A percentile compares a stretch with the other conserved stretches of the same genome.
phyloP scores from a whole-genome alignment of 2,888 invertebrate species.

The Tuberolachnus salignus region DNA sequence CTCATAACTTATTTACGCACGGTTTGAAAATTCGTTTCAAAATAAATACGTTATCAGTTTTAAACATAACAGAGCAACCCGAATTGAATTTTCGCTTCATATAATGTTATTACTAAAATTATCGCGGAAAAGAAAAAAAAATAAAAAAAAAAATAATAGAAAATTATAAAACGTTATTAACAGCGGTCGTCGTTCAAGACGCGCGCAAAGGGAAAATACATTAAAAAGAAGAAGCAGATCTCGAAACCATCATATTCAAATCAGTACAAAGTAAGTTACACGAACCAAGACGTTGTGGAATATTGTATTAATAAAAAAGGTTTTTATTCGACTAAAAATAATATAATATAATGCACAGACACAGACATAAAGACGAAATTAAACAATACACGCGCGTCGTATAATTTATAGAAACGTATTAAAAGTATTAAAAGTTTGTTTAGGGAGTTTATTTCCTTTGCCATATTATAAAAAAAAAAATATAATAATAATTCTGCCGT shows the following conservation, averaged over 20 bases:
- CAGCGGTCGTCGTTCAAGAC: not conserved
- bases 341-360: not conserved
- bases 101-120: too few species aligned
- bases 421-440: slow-evolving; percentile 49
- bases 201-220: not conserved
- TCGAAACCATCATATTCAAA: slow-evolving; percentile 40
- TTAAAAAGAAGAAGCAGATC: slow-evolving; percentile 17
- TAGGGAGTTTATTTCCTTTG: slow-evolving; percentile 40
- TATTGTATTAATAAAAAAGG: slow-evolving; percentile 30
- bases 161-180: too few species aligned
- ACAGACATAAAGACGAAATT: slow-evolving; percentile 39
- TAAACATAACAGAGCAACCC: too few species aligned
- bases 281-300: slow-evolving; percentile 27
- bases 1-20: too few species aligned
- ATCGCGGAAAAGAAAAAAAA: too few species aligned
- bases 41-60: too few species aligned
- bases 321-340: slow-evolving; percentile 45
- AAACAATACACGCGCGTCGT: slow-evolving; percentile 36
- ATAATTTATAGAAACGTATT: slow-evolving; percentile 47
- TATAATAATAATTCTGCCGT: slow-evolving; percentile 20
- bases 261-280: slow-evolving; percentile 39
- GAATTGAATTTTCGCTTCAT: not conserved
- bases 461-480: slow-evolving; percentile 10
- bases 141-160: too few species aligned
- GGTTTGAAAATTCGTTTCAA: too few species aligned